Evolutionary conservation across 2,797 vertebrate genomes (phyloP).

Genomic region (Enteromius viviparus): DNA sequence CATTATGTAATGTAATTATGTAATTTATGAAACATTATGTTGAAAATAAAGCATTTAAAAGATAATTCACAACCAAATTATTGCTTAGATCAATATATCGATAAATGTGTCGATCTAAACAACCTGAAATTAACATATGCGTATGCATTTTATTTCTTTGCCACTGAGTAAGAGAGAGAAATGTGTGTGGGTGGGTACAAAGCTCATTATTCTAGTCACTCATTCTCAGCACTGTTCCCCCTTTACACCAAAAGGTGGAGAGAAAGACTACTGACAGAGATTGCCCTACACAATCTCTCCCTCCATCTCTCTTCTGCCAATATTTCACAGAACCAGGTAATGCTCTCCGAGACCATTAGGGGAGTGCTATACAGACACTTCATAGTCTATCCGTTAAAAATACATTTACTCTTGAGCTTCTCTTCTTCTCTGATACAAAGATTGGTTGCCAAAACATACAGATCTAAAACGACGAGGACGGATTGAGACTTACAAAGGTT

Average conservation of each 20-base stretch:
- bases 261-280: slow-evolving; percentile 60
- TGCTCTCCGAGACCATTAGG: slow-evolving; percentile 61
- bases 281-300: slow-evolving; percentile 41
- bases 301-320: slow-evolving; percentile 33
- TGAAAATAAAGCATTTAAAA: neutral
- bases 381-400: slow-evolving; percentile 55
- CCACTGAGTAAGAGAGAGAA: neutral
- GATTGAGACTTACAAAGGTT: slow-evolving; percentile 38
- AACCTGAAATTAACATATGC: slow-evolving; percentile 13
- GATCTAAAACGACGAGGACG: slow-evolving; percentile 50
- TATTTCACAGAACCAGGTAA: slow-evolving; percentile 59
- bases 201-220: slow-evolving; percentile 42
- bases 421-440: slow-evolving; percentile 59
- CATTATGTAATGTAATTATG: no score
- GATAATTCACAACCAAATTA: neutral
- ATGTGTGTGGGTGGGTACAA: neutral
- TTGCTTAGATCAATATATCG: neutral
- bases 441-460: slow-evolving; percentile 57
- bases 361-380: slow-evolving; percentile 66
- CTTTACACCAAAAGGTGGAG: slow-evolving; percentile 62
- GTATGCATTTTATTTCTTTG: neutral
- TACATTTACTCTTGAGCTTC: slow-evolving; percentile 58
- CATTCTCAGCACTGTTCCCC: slow-evolving; percentile 53
- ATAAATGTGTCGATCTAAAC: neutral
- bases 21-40: no score